Evolutionary conservation across 1,140 invertebrate genomes (phyloP).

Genomic region (Neelides sp.): DNA sequence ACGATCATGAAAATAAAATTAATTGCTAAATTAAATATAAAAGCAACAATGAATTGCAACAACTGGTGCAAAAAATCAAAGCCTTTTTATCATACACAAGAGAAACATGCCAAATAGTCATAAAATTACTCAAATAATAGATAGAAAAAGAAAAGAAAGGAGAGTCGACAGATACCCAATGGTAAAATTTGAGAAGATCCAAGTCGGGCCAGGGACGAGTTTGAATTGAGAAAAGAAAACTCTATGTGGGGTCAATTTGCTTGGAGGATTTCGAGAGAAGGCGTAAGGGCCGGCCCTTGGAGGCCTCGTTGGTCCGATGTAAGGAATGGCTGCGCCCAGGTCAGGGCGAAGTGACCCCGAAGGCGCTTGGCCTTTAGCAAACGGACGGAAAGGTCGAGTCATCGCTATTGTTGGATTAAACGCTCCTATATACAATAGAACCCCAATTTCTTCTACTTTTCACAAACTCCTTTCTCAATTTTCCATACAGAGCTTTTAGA

Average conservation of each 20-base stretch:
- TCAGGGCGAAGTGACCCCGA: constrained; percentile 36
- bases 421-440: constrained; percentile 7
- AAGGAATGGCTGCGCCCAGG: constrained; percentile 38
- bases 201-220: constrained; percentile 57
- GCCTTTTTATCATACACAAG: constrained; percentile 10
- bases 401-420: constrained; percentile 14
- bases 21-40: too few relatives aligned
- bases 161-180: constrained; percentile 51
- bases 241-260: constrained; percentile 55
- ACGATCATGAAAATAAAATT: neutral
- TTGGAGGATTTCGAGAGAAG: constrained; percentile 69
- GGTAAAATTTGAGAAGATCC: constrained; percentile 71
- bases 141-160: constrained; percentile 28
- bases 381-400: constrained; percentile 20
- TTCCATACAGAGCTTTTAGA: too few relatives aligned
- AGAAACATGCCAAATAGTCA: constrained; percentile 27
- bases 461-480: too few relatives aligned
- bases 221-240: constrained; percentile 47
- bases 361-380: neutral
- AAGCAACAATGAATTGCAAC: neutral
- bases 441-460: too few relatives aligned
- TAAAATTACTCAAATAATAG: constrained; percentile 17
- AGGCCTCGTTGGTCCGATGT: constrained; percentile 40
- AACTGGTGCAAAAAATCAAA: constrained; percentile 1
- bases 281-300: constrained; percentile 76